These are phyloP conservation scores for Liparis tanakae DNA, from an alignment of 2,797 vertebrate genomes.

Conservation along the genomic window DNA sequence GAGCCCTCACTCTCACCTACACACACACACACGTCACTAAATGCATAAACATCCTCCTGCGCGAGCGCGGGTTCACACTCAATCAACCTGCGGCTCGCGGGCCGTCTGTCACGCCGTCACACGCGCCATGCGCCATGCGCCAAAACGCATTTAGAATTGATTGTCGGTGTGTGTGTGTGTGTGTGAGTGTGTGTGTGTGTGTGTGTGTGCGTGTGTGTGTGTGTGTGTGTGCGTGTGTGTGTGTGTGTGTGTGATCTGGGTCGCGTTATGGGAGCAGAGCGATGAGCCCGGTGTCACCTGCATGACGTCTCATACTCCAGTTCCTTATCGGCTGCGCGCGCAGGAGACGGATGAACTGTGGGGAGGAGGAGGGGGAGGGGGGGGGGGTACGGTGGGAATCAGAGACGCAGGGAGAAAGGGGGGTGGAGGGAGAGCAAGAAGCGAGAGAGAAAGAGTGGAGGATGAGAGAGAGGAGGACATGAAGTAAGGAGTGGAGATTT, in stretches of 20 bases:
- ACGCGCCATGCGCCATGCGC: conserved; percentile 27
- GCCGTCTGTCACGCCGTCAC: conserved; percentile 55
- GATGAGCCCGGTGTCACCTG: conserved; percentile 73
- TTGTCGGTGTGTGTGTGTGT: conserved; percentile 26
- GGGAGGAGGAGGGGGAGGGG: neutral
- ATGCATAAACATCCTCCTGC: conserved; percentile 38
- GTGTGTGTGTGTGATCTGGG: conserved; percentile 47
- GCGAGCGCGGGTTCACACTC: conserved; percentile 16
- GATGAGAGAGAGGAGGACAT: conserved; percentile 33
- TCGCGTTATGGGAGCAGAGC: conserved; percentile 58
- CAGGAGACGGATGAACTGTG: conserved; percentile 57
- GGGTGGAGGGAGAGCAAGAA: neutral
- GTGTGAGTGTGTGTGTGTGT: conserved; percentile 1
- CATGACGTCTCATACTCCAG: conserved; percentile 69
- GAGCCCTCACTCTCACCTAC: conserved; percentile 17
- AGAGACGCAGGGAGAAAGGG: conserved; percentile 14
- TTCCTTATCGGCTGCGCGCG: conserved; percentile 67
- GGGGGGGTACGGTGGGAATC: conserved; percentile 26
- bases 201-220: conserved; percentile 3
- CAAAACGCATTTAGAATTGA: conserved; percentile 53
- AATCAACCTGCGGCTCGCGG: conserved; percentile 32
- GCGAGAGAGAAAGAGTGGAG: conserved; percentile 23
- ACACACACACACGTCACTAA: conserved; percentile 2
- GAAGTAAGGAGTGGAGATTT: conserved; percentile 66
- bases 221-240: conserved; percentile 10